Conservation (phyloP, 2,113 vertebrate genomes). For the Columba janthina region DNA sequence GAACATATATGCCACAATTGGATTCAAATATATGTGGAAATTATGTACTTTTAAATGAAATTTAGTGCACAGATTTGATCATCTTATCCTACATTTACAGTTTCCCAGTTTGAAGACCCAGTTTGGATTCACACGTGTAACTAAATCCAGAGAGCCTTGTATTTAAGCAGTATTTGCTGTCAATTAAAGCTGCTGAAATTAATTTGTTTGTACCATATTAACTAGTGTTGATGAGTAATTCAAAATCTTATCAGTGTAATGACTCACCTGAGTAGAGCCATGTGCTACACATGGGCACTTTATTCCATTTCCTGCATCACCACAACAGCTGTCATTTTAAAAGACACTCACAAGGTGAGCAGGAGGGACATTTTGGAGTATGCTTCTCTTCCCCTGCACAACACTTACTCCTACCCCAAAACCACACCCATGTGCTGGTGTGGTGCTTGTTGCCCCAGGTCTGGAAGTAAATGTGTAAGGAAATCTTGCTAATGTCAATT, state of each 20-base stretch:
- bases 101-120: background rate
- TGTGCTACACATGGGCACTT: background rate
- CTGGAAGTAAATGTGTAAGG: background rate
- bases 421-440: background rate
- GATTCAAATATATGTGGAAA: background rate
- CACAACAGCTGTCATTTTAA: background rate
- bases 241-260: background rate
- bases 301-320: background rate
- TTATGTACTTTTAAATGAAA: background rate
- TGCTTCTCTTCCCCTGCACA: fast-evolving
- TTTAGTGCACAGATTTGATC: background rate
- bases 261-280: background rate
- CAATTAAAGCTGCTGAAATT: background rate
- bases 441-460: background rate
- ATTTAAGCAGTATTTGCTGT: background rate
- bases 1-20: background rate
- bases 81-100: background rate
- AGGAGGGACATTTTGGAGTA: background rate
- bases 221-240: background rate
- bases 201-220: background rate
- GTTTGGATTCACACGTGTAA: background rate
- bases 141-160: background rate
- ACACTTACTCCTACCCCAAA: background rate
- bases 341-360: background rate
- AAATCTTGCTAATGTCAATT: background rate